Percentiles rank a stretch among this genome's conserved stretches.
Evolutionary conservation across 1,140 invertebrate genomes (phyloP).

Genomic region (Drosophila kepulauana): DNA sequence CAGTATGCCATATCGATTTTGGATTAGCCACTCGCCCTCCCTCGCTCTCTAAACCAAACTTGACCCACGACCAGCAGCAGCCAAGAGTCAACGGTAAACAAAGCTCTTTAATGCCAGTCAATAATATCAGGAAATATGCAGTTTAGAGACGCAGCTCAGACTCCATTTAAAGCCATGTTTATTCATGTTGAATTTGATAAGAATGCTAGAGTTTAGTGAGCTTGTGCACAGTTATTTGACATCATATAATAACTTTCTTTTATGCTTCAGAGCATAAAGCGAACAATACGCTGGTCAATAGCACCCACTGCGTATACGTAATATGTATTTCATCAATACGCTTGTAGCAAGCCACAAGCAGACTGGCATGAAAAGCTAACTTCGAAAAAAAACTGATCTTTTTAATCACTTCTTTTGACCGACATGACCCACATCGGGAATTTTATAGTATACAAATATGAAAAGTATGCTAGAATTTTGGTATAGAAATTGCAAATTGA

Average conservation of each 20-base stretch:
- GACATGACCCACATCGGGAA: no score
- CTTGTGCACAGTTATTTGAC: neutral
- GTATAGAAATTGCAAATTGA: neutral
- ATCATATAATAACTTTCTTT: neutral
- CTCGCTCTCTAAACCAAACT: neutral
- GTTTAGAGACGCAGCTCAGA: neutral
- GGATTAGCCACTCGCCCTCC: slow-evolving; percentile 7
- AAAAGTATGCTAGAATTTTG: no score
- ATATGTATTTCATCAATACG: neutral
- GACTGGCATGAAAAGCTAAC: no score
- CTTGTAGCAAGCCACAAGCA: neutral
- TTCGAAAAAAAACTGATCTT: no score
- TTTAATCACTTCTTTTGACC: no score
- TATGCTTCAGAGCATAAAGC: neutral
- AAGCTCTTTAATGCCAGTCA: neutral
- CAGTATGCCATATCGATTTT: slow-evolving; percentile 16
- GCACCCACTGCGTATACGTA: slow-evolving; percentile 10
- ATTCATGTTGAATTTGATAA: slow-evolving; percentile 14
- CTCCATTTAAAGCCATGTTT: slow-evolving; percentile 5
- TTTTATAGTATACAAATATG: no score
- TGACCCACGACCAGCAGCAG: neutral
- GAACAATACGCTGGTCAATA: neutral
- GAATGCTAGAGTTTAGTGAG: neutral
- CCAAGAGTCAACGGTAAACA: neutral
- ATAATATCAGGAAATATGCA: neutral